A percentile compares a stretch with the other conserved stretches of the same genome.
Evolutionary conservation across 1,140 invertebrate species (phyloP).

Genomic region (Drosophila repletoides): DNA sequence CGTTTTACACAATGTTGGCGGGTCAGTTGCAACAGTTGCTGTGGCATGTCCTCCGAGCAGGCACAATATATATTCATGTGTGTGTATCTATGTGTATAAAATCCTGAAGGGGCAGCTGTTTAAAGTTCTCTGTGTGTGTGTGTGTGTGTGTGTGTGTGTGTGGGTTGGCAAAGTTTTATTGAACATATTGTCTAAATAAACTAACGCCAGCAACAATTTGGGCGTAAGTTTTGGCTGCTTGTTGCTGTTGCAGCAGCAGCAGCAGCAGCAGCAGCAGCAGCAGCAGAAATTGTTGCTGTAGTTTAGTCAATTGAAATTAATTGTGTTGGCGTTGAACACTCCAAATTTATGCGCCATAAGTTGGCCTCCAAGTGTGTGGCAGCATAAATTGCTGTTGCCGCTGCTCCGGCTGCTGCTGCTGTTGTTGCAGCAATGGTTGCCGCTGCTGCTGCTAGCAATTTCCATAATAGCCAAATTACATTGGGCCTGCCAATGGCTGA

Average conservation of each 20-base stretch:
- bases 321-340: slow-evolving; percentile 55
- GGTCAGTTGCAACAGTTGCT: slow-evolving; percentile 53
- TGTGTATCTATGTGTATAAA: no score
- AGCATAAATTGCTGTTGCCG: slow-evolving; percentile 53
- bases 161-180: slow-evolving; percentile 61
- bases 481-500: slow-evolving; percentile 34
- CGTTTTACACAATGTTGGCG: slow-evolving; percentile 78
- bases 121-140: slow-evolving; percentile 4
- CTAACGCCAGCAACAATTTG: slow-evolving; percentile 34
- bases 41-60: neutral
- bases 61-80: no score
- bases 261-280: neutral
- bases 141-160: slow-evolving; percentile 9
- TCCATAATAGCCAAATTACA: slow-evolving; percentile 69
- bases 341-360: slow-evolving; percentile 70
- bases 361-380: slow-evolving; percentile 70
- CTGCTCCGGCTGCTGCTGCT: neutral
- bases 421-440: slow-evolving; percentile 1
- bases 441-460: slow-evolving; percentile 40
- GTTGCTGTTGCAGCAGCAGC: neutral
- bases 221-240: slow-evolving; percentile 16
- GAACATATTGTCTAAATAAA: slow-evolving; percentile 76
- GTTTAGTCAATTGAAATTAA: slow-evolving; percentile 72
- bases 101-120: slow-evolving; percentile 26
- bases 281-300: neutral